Evolutionary conservation across 2,113 vertebrate species (phyloP), one percentile per base, ranked within the genome.

Genomic region (Cryptomyrus ogoouensis): DNA sequence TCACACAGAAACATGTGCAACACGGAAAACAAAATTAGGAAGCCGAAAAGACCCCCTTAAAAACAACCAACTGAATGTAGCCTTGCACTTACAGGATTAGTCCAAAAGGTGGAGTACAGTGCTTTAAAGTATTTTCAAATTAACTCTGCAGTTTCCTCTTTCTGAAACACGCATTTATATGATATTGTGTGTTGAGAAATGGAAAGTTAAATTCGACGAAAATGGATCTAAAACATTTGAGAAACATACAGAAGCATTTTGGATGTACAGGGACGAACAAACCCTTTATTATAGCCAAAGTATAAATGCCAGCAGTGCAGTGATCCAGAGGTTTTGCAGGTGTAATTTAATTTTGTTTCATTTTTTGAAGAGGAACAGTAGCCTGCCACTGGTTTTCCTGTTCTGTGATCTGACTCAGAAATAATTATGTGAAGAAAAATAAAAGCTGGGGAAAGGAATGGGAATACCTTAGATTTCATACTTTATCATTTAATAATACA

Each of bases 41-140:
- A 83, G 62, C 24, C n/a, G n/a, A 66, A 70, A 70, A 31, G 62
- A 80, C 35, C 35, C 70, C 39, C 83, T 44, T 56, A 35, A 87
- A 27, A 87, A 87, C 35, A 56, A 19, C 44, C 42, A 83, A 44
- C 52, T 44, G 84, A 46, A 5, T 89, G 77, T 89, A 58, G 86
- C 87, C 83, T 66, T 94, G 93, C 90, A 91, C 89, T 92, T 93
- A 74, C 91, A n/a, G 83, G 62, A 47, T 58, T 21, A 87, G 89
- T 91, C 93, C 91, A 91, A 93, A 91, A 89, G 93, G 90, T 90
- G 92, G 92, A 89, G 93, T 92, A 89, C 52, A 87, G 56, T 70
- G 84, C 91, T 90, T 90, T 84, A 46, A 86, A 92, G 52, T 89
- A 80, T 35, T 35, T 90, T 77, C 13, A 62, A n/a, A 84, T 84